Evolutionary conservation across 2,797 vertebrate genomes (phyloP).

Genomic region (Scyliorhinus canicula): DNA sequence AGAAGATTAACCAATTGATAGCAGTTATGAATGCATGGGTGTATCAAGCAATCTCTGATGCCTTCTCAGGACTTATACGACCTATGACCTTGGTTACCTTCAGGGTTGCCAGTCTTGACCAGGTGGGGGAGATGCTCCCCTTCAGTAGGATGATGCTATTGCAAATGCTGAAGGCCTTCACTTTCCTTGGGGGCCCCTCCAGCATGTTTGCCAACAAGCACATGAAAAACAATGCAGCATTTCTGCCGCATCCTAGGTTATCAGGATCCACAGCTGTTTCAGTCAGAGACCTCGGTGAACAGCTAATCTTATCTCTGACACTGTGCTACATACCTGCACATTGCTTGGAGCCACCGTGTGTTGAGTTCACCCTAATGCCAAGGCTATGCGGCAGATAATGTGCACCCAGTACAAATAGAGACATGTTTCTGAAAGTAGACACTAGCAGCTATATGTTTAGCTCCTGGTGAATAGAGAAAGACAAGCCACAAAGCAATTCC

Average conservation of each 20-base stretch:
- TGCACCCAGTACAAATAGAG: constrained; percentile 28
- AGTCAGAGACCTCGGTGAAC: constrained; percentile 28
- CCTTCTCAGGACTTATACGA: background rate
- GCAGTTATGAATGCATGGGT: background rate
- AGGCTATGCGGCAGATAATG: constrained; percentile 37
- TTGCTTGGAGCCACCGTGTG: constrained; percentile 27
- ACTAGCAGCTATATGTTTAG: constrained; percentile 33
- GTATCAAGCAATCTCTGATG: background rate
- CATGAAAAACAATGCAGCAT: constrained; percentile 20
- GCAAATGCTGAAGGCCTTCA: background rate
- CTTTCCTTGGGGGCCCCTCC: background rate
- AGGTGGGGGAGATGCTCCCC: constrained; percentile 27
- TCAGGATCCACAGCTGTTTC: constrained; percentile 33
- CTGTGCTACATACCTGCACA: constrained; percentile 30
- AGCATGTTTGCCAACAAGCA: constrained; percentile 34
- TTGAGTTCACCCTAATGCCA: constrained; percentile 33
- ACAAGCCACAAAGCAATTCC: constrained; percentile 21
- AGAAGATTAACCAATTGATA: background rate
- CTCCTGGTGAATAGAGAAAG: background rate
- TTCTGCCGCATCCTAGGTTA: constrained; percentile 28
- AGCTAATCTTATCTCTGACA: constrained; percentile 30
- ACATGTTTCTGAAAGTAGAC: constrained; percentile 38
- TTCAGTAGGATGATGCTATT: background rate
- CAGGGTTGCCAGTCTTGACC: background rate
- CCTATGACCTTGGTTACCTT: constrained; percentile 7